Percentiles rank a stretch among this genome's conserved stretches.
Evolutionary conservation across 2,113 vertebrate species (phyloP).

Genomic region (Pomatorhinus ruficollis): DNA sequence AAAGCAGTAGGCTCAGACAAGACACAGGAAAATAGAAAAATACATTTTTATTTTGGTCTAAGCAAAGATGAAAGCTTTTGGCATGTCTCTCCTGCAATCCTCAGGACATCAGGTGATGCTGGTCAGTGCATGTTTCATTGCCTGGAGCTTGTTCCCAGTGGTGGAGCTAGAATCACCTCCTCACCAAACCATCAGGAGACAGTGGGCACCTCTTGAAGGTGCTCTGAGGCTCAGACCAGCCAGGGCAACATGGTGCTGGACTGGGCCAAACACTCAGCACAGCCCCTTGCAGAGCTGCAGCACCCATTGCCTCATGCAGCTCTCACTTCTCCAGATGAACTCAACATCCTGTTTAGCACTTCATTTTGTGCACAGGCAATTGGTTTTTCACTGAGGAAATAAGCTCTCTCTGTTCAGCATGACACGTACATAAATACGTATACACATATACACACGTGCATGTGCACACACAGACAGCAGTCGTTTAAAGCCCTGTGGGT

Average conservation of each 20-base stretch:
- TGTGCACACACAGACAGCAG: background rate
- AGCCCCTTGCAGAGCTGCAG: background rate
- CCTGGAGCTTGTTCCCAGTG: background rate
- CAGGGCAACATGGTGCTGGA: rapidly evolving
- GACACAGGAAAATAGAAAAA: background rate
- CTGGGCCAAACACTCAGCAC: background rate
- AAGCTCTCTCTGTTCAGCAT: background rate
- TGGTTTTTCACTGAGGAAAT: constrained; percentile 46
- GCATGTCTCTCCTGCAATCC: background rate
- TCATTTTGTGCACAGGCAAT: constrained; percentile 27
- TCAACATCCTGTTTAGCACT: constrained; percentile 49
- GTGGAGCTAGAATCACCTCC: background rate
- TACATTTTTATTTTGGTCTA: background rate
- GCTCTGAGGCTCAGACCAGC: background rate
- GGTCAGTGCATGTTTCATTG: background rate
- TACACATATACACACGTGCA: constrained; percentile 2
- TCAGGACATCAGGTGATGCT: background rate
- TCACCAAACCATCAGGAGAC: background rate
- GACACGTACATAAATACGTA: background rate
- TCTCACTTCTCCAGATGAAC: constrained; percentile 16
- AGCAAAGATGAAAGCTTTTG: background rate
- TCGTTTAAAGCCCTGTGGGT: background rate
- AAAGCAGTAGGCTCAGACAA: background rate
- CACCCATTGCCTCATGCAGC: background rate
- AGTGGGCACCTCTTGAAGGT: background rate